phyloP scores from a whole-genome alignment of 2,797 vertebrate genomes.

The Macropodus opercularis region DNA sequence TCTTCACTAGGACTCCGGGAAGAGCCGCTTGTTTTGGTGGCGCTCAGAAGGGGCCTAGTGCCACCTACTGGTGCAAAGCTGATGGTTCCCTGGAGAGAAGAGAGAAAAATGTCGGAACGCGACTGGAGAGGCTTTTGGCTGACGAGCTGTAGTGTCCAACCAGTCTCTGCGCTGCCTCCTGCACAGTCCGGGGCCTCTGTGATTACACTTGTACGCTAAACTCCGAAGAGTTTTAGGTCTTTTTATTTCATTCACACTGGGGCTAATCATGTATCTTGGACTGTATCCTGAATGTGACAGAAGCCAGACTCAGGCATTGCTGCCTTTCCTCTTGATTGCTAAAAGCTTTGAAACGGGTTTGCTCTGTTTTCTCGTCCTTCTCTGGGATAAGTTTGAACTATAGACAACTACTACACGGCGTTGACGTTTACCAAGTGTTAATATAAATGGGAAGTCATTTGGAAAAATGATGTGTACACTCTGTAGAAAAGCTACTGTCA shows the following conservation, averaged over 20 bases:
- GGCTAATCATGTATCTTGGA: conserved; percentile 28
- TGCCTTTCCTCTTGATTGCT: not conserved
- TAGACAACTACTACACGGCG: too few species aligned
- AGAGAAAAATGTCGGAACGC: conserved; percentile 19
- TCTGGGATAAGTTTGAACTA: too few species aligned
- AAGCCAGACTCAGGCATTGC: not conserved
- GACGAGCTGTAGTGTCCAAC: not conserved
- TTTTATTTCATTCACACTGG: too few species aligned
- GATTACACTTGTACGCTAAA: conserved; percentile 20
- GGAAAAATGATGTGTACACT: too few species aligned
- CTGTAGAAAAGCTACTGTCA: too few species aligned
- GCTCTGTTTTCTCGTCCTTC: too few species aligned
- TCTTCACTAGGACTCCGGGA: not conserved
- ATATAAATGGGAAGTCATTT: too few species aligned
- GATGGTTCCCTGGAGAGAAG: conserved; percentile 19
- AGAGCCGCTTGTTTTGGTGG: conserved; percentile 2
- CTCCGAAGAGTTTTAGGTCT: too few species aligned
- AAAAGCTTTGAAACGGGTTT: conserved; percentile 9
- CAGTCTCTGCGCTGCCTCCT: not conserved
- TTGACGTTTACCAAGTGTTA: too few species aligned
- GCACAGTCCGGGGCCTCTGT: not conserved
- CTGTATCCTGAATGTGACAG: not conserved
- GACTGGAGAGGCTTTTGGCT: conserved; percentile 21
- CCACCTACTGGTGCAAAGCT: conserved; percentile 71
- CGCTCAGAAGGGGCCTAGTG: conserved; percentile 44